Percentiles rank a stretch among this genome's conserved stretches.
Conservation (phyloP, 2,797 vertebrate species). For the Chaetodon trifasciatus region DNA sequence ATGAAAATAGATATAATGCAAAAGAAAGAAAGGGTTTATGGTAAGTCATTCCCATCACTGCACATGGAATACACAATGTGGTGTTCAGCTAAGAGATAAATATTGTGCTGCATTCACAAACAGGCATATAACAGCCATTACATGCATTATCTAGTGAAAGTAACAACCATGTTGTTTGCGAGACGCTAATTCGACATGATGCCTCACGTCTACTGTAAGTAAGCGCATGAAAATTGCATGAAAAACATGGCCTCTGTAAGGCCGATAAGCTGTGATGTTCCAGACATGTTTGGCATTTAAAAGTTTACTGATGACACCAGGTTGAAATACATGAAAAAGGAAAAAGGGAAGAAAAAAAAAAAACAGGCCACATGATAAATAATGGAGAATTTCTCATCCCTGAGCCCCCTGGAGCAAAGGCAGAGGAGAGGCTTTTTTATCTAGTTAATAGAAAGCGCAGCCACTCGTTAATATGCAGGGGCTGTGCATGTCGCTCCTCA, state of each 20-base stretch:
- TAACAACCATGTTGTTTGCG: slow-evolving; percentile 80
- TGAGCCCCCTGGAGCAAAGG: slow-evolving; percentile 98
- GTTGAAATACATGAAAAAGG: slow-evolving; percentile 90
- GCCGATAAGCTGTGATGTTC: slow-evolving; percentile 83
- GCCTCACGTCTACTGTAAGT: slow-evolving; percentile 82
- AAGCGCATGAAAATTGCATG: slow-evolving; percentile 83
- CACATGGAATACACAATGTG: slow-evolving; percentile 6
- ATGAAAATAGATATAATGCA: neutral
- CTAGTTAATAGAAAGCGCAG: slow-evolving; percentile 99
- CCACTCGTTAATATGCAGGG: slow-evolving; percentile 99
- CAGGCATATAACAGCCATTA: slow-evolving; percentile 48
- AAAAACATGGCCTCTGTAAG: slow-evolving; percentile 84
- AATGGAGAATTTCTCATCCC: slow-evolving; percentile 97
- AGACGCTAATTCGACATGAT: slow-evolving; percentile 82
- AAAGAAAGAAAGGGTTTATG: neutral
- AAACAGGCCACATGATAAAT: slow-evolving; percentile 95
- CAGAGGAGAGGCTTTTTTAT: slow-evolving; percentile 97
- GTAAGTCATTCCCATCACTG: neutral
- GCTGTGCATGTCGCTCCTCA: slow-evolving; percentile 93
- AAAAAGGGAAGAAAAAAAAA: slow-evolving; percentile 61
- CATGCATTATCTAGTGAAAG: slow-evolving; percentile 67
- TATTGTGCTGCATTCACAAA: slow-evolving; percentile 50
- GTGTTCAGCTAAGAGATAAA: slow-evolving; percentile 40
- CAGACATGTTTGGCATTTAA: slow-evolving; percentile 88
- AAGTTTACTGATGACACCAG: slow-evolving; percentile 95